phyloP scores from a whole-genome alignment of 2,888 invertebrate genomes.

The Phengaris arion region DNA sequence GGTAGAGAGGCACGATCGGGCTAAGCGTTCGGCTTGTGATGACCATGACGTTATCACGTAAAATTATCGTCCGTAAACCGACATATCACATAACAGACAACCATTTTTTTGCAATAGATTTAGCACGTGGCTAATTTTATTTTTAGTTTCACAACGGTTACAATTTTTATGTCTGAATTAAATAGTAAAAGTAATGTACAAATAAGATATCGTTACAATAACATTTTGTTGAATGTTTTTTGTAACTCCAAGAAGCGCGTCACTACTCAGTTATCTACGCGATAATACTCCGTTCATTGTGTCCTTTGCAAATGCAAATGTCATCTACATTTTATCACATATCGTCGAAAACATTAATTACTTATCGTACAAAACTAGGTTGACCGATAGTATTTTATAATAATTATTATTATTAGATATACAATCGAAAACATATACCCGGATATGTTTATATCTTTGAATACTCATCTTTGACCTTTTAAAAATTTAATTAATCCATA shows the following conservation, averaged over 20 bases:
- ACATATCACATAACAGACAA: too few relatives aligned
- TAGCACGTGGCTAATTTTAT: too few relatives aligned
- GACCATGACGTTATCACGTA: too few relatives aligned
- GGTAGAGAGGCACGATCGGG: too few relatives aligned
- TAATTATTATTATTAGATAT: background rate
- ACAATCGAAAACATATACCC: conserved; percentile 2
- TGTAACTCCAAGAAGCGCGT: conserved; percentile 1
- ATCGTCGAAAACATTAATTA: background rate
- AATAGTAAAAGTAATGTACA: background rate
- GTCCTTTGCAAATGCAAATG: conserved; percentile 3
- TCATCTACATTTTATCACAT: background rate
- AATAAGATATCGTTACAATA: background rate
- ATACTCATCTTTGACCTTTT: conserved; percentile 9
- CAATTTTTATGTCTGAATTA: too few relatives aligned
- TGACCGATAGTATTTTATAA: conserved; percentile 14
- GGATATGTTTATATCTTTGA: background rate
- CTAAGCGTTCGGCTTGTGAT: too few relatives aligned
- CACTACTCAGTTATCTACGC: background rate
- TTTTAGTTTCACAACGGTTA: too few relatives aligned
- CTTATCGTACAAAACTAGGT: conserved; percentile 17
- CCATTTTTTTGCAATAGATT: too few relatives aligned
- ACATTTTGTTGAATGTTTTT: conserved; percentile 1
- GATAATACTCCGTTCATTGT: background rate
- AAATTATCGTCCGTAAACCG: too few relatives aligned
- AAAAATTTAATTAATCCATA: conserved; percentile 12